Conservation (phyloP, 92 coral and sea anemone species). For the Nematostella vectensis region DNA sequence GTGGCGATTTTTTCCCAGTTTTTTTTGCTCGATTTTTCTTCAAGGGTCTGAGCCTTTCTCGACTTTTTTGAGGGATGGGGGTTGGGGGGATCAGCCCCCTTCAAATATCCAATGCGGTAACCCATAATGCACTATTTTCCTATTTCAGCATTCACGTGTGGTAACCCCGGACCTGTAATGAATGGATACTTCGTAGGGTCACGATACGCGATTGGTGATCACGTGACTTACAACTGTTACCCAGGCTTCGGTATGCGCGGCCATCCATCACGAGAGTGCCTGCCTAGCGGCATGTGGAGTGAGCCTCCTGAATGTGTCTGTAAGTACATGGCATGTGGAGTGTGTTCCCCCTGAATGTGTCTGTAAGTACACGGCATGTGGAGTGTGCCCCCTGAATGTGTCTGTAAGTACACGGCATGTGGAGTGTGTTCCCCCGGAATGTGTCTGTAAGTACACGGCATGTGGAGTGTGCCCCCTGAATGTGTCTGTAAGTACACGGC, state of each 20-base stretch:
- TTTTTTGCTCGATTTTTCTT: no score
- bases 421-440: no score
- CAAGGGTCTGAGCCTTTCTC: no score
- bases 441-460: no score
- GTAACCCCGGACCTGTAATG: constrained; percentile 45
- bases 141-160: constrained; percentile 41
- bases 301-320: constrained; percentile 46
- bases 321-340: constrained; percentile 8
- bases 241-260: constrained; percentile 40
- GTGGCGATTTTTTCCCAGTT: neutral
- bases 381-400: constrained; percentile 40
- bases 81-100: no score
- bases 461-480: constrained; percentile 37
- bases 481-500: constrained; percentile 58
- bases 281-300: constrained; percentile 46
- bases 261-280: constrained; percentile 25
- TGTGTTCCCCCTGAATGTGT: neutral
- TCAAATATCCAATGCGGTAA: no score
- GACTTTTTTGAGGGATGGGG: no score
- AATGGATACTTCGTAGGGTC: constrained; percentile 58
- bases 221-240: constrained; percentile 34
- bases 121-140: no score
- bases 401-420: constrained; percentile 48
- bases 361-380: no score
- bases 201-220: constrained; percentile 25